Percentiles rank a stretch among this genome's conserved stretches.
phyloP scores from a whole-genome alignment of 2,888 invertebrate species.

The Agrotis exclamationis region DNA sequence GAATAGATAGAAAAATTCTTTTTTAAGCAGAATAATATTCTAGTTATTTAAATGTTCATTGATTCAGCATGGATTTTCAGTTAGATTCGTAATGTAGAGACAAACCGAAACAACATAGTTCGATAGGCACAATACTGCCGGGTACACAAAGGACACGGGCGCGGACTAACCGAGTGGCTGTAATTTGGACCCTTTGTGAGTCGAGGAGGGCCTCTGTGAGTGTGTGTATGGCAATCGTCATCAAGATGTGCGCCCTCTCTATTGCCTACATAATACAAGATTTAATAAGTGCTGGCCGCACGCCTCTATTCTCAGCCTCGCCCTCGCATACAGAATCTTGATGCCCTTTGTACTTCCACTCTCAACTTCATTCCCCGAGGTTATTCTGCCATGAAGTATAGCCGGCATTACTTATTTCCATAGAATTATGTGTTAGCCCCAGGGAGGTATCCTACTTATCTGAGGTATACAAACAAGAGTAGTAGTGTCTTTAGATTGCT shows the following conservation, averaged over 20 bases:
- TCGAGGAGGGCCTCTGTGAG: conserved; percentile 55
- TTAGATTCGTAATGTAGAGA: conserved; percentile 58
- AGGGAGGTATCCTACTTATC: conserved; percentile 59
- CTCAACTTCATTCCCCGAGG: conserved; percentile 73
- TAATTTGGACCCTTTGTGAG: conserved; percentile 82
- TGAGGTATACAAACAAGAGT: conserved; percentile 51
- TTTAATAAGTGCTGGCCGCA: conserved; percentile 75
- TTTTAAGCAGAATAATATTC: conserved; percentile 3
- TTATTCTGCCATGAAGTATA: conserved; percentile 76
- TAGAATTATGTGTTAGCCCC: conserved; percentile 73
- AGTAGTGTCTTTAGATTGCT: conserved; percentile 52
- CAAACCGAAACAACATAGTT: conserved; percentile 71
- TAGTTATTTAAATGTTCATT: conserved; percentile 18
- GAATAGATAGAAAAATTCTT: neutral
- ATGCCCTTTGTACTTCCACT: conserved; percentile 76
- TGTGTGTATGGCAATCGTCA: conserved; percentile 70
- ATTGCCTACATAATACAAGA: conserved; percentile 73
- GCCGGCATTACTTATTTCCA: conserved; percentile 77
- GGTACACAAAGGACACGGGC: conserved; percentile 74
- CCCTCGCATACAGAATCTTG: conserved; percentile 68
- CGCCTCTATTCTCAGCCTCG: conserved; percentile 45
- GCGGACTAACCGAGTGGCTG: conserved; percentile 73
- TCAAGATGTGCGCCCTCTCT: conserved; percentile 59
- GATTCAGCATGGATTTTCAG: conserved; percentile 20
- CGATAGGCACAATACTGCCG: conserved; percentile 74